Evolutionary conservation across 2,888 invertebrate species (phyloP).

Genomic region (Ophonus ardosiacus): DNA sequence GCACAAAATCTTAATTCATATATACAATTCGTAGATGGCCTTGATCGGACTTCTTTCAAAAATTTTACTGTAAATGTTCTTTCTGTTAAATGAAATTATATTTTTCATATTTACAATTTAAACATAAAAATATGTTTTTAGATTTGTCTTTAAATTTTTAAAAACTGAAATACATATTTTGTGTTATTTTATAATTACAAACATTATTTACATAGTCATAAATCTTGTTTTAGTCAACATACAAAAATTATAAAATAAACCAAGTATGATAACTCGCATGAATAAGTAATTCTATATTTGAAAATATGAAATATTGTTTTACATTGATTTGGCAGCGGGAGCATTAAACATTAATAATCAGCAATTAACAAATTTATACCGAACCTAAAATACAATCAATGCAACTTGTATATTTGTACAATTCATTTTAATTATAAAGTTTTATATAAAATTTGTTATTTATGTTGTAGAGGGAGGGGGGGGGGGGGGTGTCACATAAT

Average conservation of each 20-base stretch:
- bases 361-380: conserved; percentile 34
- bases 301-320: conserved; percentile 12
- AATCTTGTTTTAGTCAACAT: neutral
- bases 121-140: no score
- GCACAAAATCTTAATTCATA: no score
- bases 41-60: no score
- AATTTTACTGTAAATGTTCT: no score
- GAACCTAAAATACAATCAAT: conserved; percentile 16
- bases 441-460: conserved; percentile 35
- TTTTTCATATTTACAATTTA: no score
- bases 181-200: neutral
- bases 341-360: conserved; percentile 37
- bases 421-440: conserved; percentile 33
- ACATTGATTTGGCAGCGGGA: neutral
- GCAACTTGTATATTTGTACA: conserved; percentile 4
- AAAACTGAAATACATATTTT: neutral
- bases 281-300: conserved; percentile 16
- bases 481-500: neutral
- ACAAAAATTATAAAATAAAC: neutral
- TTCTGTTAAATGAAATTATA: no score
- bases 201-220: neutral
- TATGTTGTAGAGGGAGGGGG: neutral
- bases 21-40: no score
- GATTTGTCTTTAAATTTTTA: neutral
- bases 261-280: neutral